Base-by-base conservation (phyloP, 2,888 invertebrate species). In the Volucella inflata region DNA sequence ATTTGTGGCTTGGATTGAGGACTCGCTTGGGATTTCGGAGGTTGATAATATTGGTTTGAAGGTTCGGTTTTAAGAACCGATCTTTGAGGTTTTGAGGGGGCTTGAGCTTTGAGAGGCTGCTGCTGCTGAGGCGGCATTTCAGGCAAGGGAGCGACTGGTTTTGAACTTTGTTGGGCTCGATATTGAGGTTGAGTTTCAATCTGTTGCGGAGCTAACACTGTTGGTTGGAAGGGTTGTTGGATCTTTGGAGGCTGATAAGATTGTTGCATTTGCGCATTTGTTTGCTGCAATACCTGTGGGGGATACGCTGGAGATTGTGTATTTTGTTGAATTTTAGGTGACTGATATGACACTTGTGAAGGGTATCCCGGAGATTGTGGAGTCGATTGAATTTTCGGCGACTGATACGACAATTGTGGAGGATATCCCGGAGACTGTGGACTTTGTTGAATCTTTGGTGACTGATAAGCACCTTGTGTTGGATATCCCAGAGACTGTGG, bases 1-100 rank as follows among this genome's bases (percentile, higher is more conserved):
- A 83, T 68, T 62, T 87, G 87, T 17, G 87, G 88, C 11, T 87
- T 88, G 0, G 87, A 4, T 46, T 90, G 87, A 0, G 88, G 88
- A 42, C 87, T 88, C 2, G 65, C 6, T 6, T 30, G 30, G 30
- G 30, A 30, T 6, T 30, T 30, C 30, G 30, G 30, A 30, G 30
- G 30, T 30, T 30, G 30, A 30, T 30, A 30, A 6, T 6, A 0
- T 6, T 30, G 30, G 30, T 30, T 30, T 30, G 30, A 30, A 6
- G 30, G 30, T 30, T 30, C 6, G 30, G 30, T 30, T 30, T 30
- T 30, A 30, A 0, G 30, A 6, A 30, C 30, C 30, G 30, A 30
- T 6, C 30, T 30, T 30, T 30, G 30, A 30, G 30, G 87, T 70
- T 87, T 88, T 76, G 71, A 9, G 11, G 38, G 53, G 14, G 51